Evolutionary conservation across 2,888 invertebrate genomes (phyloP).

Genomic region (Andrena dorsata): DNA sequence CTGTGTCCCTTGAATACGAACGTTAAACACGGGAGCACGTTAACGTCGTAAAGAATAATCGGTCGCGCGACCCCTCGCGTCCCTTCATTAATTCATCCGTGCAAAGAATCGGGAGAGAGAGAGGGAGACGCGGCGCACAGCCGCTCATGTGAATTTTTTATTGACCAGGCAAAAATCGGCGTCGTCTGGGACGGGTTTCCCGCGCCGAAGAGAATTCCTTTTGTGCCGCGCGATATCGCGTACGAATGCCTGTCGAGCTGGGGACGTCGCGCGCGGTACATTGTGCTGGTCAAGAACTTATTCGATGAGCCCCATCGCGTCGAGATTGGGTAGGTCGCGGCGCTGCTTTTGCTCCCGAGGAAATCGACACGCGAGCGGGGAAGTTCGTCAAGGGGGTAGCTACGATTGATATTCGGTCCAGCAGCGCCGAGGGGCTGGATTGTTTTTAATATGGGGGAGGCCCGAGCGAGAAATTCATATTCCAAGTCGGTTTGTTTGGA

Average conservation of each 20-base stretch:
- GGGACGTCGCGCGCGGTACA: constrained; percentile 6
- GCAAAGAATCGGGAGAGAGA: constrained; percentile 40
- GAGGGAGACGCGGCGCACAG: constrained; percentile 2
- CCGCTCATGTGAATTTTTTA: constrained; percentile 48
- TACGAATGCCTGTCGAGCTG: constrained; percentile 12
- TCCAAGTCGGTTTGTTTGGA: not conserved
- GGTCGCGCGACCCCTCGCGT: constrained; percentile 27
- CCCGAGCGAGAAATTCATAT: constrained; percentile 37
- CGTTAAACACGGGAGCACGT: constrained; percentile 29
- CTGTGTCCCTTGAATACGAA: not conserved
- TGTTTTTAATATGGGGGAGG: constrained; percentile 40
- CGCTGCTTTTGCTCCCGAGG: constrained; percentile 16
- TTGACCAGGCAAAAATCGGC: constrained; percentile 25
- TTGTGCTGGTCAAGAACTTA: constrained; percentile 63
- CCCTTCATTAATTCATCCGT: constrained; percentile 38
- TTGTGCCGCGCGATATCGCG: constrained; percentile 35
- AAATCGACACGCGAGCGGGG: constrained; percentile 20
- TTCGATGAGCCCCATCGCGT: constrained; percentile 43
- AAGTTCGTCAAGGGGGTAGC: constrained; percentile 21
- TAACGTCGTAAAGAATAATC: constrained; percentile 49
- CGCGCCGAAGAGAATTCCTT: constrained; percentile 8
- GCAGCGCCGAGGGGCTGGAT: not conserved
- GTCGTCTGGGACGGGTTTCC: constrained; percentile 42
- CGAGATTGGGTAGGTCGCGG: constrained; percentile 46
- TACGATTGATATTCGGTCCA: constrained; percentile 33